Evolutionary conservation across 30 jellyfish, hydroid and myxozoan genomes (phyloP).

Genomic region (Hydractinia echinata): DNA sequence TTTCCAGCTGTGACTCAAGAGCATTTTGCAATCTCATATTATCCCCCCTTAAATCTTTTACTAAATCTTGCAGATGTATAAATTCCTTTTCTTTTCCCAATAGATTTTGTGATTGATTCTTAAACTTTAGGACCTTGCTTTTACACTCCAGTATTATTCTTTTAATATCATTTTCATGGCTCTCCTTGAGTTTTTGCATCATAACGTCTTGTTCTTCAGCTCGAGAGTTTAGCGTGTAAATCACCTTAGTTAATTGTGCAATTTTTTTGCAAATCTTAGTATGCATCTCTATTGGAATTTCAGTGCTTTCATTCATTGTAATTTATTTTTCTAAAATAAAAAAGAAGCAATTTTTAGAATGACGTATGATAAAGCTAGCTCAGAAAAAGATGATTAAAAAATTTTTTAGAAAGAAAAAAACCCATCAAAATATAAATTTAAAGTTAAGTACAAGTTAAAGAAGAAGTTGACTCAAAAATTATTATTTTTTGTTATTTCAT

Average conservation of each 20-base stretch:
- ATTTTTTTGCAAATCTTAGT: conserved; percentile 91
- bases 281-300: conserved; percentile 51
- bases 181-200: conserved; percentile 39
- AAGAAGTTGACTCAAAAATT: too few species aligned
- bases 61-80: conserved; percentile 23
- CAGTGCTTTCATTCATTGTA: conserved; percentile 8
- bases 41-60: conserved; percentile 48
- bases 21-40: conserved; percentile 34
- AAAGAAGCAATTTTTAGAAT: too few species aligned
- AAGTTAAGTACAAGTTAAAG: too few species aligned
- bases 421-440: too few species aligned
- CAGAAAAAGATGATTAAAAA: too few species aligned
- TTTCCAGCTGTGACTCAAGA: conserved; percentile 27
- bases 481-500: too few species aligned
- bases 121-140: conserved; percentile 40
- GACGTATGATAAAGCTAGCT: too few species aligned
- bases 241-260: conserved; percentile 97
- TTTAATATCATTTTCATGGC: conserved; percentile 57
- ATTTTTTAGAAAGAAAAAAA: too few species aligned
- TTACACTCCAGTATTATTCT: conserved; percentile 43
- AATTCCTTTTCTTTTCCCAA: conserved; percentile 46
- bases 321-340: background rate
- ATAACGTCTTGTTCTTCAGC: conserved; percentile 77
- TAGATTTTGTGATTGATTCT: conserved; percentile 45
- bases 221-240: conserved; percentile 66